phyloP scores from a whole-genome alignment of 2,888 invertebrate species.

The Imbricaverruca yamaguchii region DNA sequence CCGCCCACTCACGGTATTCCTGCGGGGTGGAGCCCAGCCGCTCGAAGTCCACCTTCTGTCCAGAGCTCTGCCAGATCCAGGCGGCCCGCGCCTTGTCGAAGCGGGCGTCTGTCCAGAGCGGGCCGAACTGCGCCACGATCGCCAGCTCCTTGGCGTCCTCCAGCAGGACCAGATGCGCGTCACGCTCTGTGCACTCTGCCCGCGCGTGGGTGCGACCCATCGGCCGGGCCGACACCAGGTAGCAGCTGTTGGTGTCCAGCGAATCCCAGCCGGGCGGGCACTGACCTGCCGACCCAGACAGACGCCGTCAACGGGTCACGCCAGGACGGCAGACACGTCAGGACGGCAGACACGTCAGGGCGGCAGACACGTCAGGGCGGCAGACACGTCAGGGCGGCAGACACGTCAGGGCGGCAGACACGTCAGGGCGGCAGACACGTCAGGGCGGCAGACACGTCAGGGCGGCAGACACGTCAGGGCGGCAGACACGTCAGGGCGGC shows the following conservation, averaged over 20 bases:
- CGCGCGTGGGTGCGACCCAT: background rate
- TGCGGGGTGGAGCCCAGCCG: background rate
- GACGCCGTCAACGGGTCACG: background rate
- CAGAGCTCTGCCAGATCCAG: background rate
- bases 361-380: too few species aligned
- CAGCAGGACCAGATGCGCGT: background rate
- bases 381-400: too few species aligned
- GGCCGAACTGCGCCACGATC: background rate
- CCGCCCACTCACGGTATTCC: background rate
- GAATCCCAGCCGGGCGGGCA: slow-evolving; percentile 13
- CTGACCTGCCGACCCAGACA: background rate
- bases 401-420: too few species aligned
- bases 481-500: too few species aligned
- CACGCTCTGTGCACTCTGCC: background rate
- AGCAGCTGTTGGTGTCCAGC: background rate
- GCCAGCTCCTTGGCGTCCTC: background rate
- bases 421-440: too few species aligned
- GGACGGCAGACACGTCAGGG: too few species aligned
- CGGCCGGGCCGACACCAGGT: background rate
- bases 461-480: too few species aligned
- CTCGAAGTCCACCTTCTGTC: background rate
- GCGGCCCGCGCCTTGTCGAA: background rate
- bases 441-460: too few species aligned
- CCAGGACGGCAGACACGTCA: too few species aligned
- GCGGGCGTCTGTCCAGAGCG: background rate